phyloP scores from a whole-genome alignment of 30 jellyfish, hydroid and myxozoan species.

The Turritopsis rubra region DNA sequence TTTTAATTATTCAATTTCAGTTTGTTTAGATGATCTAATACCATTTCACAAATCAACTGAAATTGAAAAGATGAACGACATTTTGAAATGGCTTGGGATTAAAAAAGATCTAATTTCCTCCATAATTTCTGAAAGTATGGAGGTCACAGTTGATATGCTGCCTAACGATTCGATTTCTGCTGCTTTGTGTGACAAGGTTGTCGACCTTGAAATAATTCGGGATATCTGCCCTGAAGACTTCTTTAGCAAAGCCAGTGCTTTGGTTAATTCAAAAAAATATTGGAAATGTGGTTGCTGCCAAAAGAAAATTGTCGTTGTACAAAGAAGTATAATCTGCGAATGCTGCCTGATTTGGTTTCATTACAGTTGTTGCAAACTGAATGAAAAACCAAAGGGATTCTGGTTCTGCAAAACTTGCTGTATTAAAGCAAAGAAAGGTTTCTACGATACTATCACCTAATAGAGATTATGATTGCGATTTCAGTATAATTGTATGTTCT shows the following conservation, averaged over 20 bases:
- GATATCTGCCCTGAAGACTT: neutral
- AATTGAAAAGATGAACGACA: neutral
- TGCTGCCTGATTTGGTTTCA: neutral
- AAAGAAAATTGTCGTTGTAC: neutral
- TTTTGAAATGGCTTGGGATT: neutral
- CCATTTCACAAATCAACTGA: neutral
- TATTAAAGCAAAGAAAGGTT: neutral
- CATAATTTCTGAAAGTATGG: neutral
- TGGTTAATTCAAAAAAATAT: neutral
- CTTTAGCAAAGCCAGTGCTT: neutral
- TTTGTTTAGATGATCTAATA: neutral
- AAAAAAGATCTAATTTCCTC: neutral
- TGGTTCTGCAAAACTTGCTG: neutral
- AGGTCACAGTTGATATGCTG: neutral
- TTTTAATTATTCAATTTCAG: neutral
- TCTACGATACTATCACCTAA: neutral
- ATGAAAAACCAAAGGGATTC: neutral
- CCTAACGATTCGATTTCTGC: neutral
- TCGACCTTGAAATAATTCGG: neutral
- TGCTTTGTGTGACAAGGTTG: neutral
- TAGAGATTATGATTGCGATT: neutral
- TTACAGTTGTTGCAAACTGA: neutral
- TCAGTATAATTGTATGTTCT: neutral
- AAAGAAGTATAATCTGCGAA: neutral
- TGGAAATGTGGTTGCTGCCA: neutral